Conservation (phyloP, 2,797 vertebrate species). For the Sebastes iracundus region DNA sequence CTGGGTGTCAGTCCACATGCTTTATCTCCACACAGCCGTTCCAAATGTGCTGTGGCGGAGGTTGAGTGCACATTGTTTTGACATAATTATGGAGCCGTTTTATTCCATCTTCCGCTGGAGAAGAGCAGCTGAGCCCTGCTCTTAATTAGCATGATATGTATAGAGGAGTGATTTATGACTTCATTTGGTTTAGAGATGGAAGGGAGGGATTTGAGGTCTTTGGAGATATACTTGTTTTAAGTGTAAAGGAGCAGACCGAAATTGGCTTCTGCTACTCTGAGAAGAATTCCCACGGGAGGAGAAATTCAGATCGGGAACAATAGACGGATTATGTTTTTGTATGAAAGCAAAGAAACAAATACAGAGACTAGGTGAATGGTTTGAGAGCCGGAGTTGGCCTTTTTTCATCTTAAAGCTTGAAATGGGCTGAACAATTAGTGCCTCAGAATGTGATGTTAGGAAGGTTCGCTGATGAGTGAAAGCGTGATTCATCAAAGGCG, state of each 20-base stretch:
- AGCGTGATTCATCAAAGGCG: slow-evolving; percentile 54
- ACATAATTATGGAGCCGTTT: slow-evolving; percentile 77
- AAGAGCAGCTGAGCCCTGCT: slow-evolving; percentile 68
- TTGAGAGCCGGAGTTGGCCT: slow-evolving; percentile 34
- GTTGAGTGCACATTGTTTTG: slow-evolving; percentile 75
- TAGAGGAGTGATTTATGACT: slow-evolving; percentile 76
- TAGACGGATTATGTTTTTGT: slow-evolving; percentile 71
- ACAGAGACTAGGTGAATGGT: slow-evolving; percentile 56
- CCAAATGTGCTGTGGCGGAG: slow-evolving; percentile 57
- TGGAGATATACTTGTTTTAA: slow-evolving; percentile 73
- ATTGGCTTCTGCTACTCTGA: slow-evolving; percentile 65
- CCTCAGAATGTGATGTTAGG: slow-evolving; percentile 22
- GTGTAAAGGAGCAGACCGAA: slow-evolving; percentile 65
- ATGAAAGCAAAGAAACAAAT: slow-evolving; percentile 67
- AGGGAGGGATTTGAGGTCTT: slow-evolving; percentile 74
- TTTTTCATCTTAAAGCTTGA: slow-evolving; percentile 28
- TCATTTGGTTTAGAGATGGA: slow-evolving; percentile 71
- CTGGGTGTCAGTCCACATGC: slow-evolving; percentile 56
- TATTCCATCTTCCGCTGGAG: slow-evolving; percentile 66
- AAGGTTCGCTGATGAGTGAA: slow-evolving; percentile 54
- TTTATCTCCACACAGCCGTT: slow-evolving; percentile 49
- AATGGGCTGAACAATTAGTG: slow-evolving; percentile 32
- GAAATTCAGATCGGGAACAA: slow-evolving; percentile 67
- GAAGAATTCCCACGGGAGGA: slow-evolving; percentile 66
- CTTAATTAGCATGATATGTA: slow-evolving; percentile 82